These are phyloP conservation scores for Lampropteryx suffumata DNA, from an alignment of 2,888 invertebrate species.

Conservation along the genomic window DNA sequence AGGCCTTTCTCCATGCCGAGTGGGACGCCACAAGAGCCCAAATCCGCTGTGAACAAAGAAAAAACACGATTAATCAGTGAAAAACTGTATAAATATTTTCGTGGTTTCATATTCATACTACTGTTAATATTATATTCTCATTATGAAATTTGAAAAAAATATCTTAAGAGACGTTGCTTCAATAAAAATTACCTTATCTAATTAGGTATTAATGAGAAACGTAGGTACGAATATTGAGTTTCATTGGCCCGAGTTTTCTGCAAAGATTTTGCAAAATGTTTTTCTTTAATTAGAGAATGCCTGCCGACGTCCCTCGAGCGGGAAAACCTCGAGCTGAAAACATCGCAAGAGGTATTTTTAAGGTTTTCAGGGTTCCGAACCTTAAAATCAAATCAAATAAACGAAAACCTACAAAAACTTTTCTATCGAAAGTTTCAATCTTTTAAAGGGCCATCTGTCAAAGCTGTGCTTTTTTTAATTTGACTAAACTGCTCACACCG, in stretches of 20 bases:
- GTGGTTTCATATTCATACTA: no score
- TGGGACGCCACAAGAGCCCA: slow-evolving; percentile 87
- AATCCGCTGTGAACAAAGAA: slow-evolving; percentile 57
- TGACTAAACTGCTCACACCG: no score
- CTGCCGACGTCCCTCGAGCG: slow-evolving; percentile 22
- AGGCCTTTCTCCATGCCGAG: slow-evolving; percentile 94
- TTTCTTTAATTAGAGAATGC: slow-evolving; percentile 50
- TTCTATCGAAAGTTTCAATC: no score
- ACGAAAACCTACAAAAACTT: no score
- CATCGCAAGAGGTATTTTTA: slow-evolving; percentile 4
- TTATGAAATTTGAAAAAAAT: background rate
- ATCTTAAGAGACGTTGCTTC: background rate
- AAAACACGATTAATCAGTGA: background rate
- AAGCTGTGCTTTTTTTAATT: no score
- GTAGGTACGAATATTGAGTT: slow-evolving; percentile 20
- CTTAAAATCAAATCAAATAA: no score
- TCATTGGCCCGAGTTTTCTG: slow-evolving; percentile 16
- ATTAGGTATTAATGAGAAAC: slow-evolving; percentile 32
- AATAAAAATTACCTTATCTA: slow-evolving; percentile 13
- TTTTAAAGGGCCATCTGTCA: no score
- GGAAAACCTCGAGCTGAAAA: slow-evolving; percentile 11
- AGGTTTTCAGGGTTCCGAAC: background rate
- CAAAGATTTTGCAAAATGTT: slow-evolving; percentile 35
- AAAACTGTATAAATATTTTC: no score
- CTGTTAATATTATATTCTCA: no score